Percentiles rank a stretch among this genome's conserved stretches.
Evolutionary conservation across 2,888 invertebrate genomes (phyloP).

Genomic region (Watsonalla binaria): DNA sequence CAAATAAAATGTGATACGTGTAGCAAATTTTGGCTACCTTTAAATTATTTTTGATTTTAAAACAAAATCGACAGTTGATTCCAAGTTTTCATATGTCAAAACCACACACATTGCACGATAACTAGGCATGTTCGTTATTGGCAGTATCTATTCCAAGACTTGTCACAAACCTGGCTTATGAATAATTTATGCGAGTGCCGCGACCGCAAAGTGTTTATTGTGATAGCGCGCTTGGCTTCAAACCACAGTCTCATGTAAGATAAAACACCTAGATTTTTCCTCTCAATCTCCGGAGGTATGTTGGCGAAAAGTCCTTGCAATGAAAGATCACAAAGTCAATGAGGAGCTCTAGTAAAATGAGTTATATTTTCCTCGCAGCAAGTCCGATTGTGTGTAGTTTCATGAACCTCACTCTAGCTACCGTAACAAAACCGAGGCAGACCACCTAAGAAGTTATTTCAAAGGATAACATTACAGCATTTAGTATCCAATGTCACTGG

Average conservation of each 20-base stretch:
- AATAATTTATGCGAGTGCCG: constrained; percentile 60
- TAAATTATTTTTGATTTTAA: too few species aligned
- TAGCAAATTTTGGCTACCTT: too few species aligned
- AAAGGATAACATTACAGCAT: constrained; percentile 40
- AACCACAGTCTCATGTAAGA: constrained; percentile 65
- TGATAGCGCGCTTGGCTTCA: constrained; percentile 61
- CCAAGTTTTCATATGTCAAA: not conserved
- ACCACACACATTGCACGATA: not conserved
- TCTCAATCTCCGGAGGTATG: constrained; percentile 59
- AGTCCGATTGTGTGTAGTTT: constrained; percentile 39
- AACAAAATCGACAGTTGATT: too few species aligned
- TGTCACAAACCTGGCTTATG: constrained; percentile 57
- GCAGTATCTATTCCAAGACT: constrained; percentile 47
- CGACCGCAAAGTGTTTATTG: constrained; percentile 69
- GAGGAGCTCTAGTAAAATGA: constrained; percentile 37
- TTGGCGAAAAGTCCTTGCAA: constrained; percentile 25
- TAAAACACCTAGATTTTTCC: constrained; percentile 75
- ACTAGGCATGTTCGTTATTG: constrained; percentile 23
- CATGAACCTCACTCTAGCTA: constrained; percentile 37
- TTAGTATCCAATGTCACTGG: constrained; percentile 40
- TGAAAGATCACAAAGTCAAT: constrained; percentile 43
- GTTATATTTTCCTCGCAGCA: constrained; percentile 45
- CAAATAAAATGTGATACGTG: too few species aligned
- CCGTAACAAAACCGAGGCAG: constrained; percentile 31
- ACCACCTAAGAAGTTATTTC: constrained; percentile 47